Percentiles rank a stretch among this genome's conserved stretches.
These are phyloP conservation scores for Zaprionus bogoriensis DNA, from an alignment of 2,888 invertebrate genomes.

Conservation along the genomic window DNA sequence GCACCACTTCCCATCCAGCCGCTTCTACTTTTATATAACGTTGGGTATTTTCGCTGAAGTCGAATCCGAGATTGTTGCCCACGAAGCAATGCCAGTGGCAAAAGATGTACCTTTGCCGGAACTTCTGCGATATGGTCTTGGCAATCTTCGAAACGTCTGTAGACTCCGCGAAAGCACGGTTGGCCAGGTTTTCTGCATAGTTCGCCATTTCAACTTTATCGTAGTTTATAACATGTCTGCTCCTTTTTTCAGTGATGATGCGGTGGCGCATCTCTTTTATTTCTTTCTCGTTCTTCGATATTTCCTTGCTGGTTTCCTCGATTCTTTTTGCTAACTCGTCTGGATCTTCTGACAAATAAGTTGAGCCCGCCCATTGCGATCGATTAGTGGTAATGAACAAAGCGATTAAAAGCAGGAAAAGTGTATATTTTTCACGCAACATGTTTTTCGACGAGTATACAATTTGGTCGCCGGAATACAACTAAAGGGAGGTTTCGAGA, in stretches of 20 bases:
- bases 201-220: background rate
- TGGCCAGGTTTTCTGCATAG: background rate
- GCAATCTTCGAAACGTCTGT: background rate
- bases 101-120: background rate
- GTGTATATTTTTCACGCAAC: too few species aligned
- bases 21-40: background rate
- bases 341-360: background rate
- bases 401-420: too few species aligned
- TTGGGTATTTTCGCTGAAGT: background rate
- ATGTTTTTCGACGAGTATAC: too few species aligned
- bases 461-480: too few species aligned
- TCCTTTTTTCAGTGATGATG: background rate
- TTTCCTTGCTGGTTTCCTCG: background rate
- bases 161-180: too few species aligned
- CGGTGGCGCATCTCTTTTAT: background rate
- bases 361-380: too few species aligned
- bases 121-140: background rate
- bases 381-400: too few species aligned
- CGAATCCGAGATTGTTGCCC: background rate
- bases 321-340: background rate
- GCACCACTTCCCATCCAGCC: background rate
- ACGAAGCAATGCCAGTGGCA: slow-evolving; percentile 4
- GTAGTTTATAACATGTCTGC: background rate
- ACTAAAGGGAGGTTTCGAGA: too few species aligned
- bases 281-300: background rate